These are phyloP conservation scores for Sinopyrophorus schimmeli DNA, from an alignment of 2,888 invertebrate genomes.

Conservation along the genomic window DNA sequence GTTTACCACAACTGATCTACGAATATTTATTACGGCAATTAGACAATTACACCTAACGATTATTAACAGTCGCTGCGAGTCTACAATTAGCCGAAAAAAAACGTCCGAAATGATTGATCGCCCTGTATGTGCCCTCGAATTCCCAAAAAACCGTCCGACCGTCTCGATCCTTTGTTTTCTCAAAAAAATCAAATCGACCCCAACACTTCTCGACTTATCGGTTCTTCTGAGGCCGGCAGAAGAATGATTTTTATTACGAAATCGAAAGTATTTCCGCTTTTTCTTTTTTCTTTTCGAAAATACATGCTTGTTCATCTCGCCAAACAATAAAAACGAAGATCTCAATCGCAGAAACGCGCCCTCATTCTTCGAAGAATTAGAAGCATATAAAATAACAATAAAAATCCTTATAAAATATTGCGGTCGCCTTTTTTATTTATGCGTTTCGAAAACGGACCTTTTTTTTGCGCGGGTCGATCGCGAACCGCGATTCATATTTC, in stretches of 20 bases:
- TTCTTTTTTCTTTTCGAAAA: not conserved
- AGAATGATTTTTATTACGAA: too few relatives aligned
- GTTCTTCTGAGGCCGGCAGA: too few relatives aligned
- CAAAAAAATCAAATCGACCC: too few relatives aligned
- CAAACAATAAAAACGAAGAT: slow-evolving; percentile 8
- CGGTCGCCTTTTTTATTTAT: slow-evolving; percentile 26
- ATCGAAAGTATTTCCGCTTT: not conserved
- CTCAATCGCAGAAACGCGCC: slow-evolving; percentile 14
- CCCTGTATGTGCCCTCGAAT: too few relatives aligned
- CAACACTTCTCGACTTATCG: too few relatives aligned
- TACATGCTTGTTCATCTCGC: not conserved
- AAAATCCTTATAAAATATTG: slow-evolving; percentile 12
- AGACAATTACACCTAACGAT: slow-evolving; percentile 33
- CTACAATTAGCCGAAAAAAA: slow-evolving; percentile 28
- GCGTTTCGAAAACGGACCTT: too few relatives aligned
- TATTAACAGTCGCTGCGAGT: slow-evolving; percentile 23
- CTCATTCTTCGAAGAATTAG: slow-evolving; percentile 19
- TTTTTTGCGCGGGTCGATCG: slow-evolving; percentile 13
- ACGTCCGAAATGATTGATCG: slow-evolving; percentile 28
- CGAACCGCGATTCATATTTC: slow-evolving; percentile 24
- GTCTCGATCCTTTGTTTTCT: too few relatives aligned
- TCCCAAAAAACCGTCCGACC: too few relatives aligned
- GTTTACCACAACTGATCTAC: slow-evolving; percentile 23
- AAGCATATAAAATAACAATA: slow-evolving; percentile 25
- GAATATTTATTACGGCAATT: slow-evolving; percentile 33